phyloP scores from a whole-genome alignment of 2,113 vertebrate species.

The Sander lucioperca region DNA sequence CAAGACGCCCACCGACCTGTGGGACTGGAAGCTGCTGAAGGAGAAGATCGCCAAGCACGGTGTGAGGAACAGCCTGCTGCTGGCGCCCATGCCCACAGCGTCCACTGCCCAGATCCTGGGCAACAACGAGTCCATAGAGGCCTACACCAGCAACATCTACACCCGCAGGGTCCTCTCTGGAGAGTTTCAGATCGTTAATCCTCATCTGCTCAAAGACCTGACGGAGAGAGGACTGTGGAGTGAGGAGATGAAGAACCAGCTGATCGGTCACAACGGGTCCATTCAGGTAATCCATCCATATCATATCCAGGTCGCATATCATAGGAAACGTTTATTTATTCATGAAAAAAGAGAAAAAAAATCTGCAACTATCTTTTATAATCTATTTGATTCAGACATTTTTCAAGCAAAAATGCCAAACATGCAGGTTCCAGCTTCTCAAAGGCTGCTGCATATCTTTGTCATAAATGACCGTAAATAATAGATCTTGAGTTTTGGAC shows the following conservation, averaged over 20 bases:
- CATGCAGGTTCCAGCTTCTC: no score
- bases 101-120: constrained; percentile 98
- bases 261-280: constrained; percentile 94
- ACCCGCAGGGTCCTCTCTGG: constrained; percentile 96
- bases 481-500: no score
- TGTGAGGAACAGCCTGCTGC: constrained; percentile 94
- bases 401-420: no score
- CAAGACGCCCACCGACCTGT: constrained; percentile 90
- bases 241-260: constrained; percentile 98
- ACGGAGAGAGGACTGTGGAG: constrained; percentile 94
- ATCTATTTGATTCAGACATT: no score
- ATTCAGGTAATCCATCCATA: constrained; percentile 87
- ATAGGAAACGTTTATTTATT: neutral
- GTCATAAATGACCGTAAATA: no score
- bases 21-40: constrained; percentile 93
- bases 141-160: constrained; percentile 99
- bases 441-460: no score
- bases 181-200: constrained; percentile 99
- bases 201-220: constrained; percentile 96
- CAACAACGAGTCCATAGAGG: constrained; percentile 97
- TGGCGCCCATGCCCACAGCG: constrained; percentile 97
- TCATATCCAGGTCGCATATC: accelerated
- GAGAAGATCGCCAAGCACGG: constrained; percentile 94
- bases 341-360: no score
- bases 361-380: no score